Evolutionary conservation across 2,113 vertebrate genomes (phyloP), one percentile per base, ranked within the genome.

Genomic region (Ageneiosus marmoratus): DNA sequence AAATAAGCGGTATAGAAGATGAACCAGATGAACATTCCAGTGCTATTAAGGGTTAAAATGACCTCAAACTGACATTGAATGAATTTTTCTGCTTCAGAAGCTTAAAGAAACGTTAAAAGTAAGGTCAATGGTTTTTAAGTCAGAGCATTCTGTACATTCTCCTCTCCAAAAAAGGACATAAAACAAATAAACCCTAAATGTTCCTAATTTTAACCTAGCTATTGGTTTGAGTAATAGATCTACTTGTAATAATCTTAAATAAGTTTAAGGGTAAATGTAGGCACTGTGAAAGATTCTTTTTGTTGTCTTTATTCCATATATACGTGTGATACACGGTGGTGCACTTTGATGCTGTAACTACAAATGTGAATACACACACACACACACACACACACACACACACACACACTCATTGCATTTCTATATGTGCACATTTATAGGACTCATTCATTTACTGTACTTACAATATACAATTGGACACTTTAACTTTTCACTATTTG

Each of bases 11-110:
- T n/a, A n/a, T n/a, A n/a, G n/a, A n/a, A n/a, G n/a, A n/a, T n/a
- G n/a, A n/a, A n/a, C n/a, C n/a, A n/a, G n/a, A n/a, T n/a, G n/a
- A 12, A 24, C 22, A 7, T 5, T 41, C 1, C 11, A 7, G n/a
- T n/a, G 12, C 11, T 48, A 15, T 72, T 27, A 46, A n/a, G 41
- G n/a, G 22, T 24, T 80, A 29, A 80, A 62, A 80, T 80, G 1
- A 67, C 48, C 77, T 88, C 86, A 91, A 88, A 86, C 51, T 91
- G 90, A 92, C 92, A 89, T 92, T 92, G 88, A 90, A 85, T 87
- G 86, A 80, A 86, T 83, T 67, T 79, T 76, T 70, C 79, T 88
- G 87, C 81, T 84, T 63, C 69, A 82, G 73, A 88, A 89, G 75
- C 88, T 82, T 88, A 80, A 90, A 91, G 88, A 80, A 58, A 89